Conservation (phyloP, 2,888 invertebrate genomes). For the Heliconius ismenius region DNA sequence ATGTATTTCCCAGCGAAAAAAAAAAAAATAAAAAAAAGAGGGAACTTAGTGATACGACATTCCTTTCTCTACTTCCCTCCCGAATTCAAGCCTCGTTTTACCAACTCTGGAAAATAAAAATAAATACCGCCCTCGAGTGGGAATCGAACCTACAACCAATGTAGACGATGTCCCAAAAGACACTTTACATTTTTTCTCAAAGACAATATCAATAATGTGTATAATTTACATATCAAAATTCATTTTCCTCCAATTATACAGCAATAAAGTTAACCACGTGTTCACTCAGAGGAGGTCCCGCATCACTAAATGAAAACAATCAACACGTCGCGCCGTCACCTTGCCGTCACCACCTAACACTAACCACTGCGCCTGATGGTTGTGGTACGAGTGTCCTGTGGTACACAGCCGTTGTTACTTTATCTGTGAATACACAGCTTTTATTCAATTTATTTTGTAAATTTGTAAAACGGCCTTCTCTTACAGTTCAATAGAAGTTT, state of each 20-base stretch:
- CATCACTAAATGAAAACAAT: constrained; percentile 12
- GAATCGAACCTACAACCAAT: neutral
- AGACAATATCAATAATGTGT: no score
- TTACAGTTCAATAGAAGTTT: neutral
- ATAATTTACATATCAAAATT: no score
- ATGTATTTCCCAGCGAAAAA: no score
- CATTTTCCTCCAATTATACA: neutral
- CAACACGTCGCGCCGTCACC: neutral
- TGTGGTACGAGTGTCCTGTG: constrained; percentile 4
- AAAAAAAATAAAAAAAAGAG: no score
- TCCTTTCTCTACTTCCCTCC: neutral
- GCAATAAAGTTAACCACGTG: neutral
- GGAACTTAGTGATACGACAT: no score
- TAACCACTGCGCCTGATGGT: neutral
- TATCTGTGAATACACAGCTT: neutral
- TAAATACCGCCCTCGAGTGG: no score
- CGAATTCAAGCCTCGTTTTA: no score
- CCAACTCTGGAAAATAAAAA: no score
- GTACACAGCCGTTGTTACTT: neutral
- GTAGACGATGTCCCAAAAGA: no score
- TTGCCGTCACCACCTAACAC: neutral
- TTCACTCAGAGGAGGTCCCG: neutral
- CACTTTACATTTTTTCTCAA: no score
- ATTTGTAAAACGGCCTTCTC: neutral
- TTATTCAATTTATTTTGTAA: no score